Conservation (phyloP, 2,888 invertebrate species). For the Macrophya annulata region DNA sequence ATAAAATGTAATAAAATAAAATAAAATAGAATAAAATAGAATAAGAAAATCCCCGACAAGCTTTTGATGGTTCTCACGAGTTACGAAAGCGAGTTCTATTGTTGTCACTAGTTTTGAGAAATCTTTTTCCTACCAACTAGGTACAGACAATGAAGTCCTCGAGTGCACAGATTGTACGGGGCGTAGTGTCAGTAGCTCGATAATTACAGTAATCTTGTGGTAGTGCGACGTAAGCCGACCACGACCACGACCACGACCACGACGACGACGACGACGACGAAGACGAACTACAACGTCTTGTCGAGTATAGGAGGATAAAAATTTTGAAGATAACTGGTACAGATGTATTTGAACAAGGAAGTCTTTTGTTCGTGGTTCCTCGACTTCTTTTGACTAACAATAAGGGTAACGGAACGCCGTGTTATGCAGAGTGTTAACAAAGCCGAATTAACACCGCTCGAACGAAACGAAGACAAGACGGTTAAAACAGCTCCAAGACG, state of each 20-base stretch:
- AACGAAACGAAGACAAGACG: conserved; percentile 12
- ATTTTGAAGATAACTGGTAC: not conserved
- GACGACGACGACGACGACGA: not conserved
- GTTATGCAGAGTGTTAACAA: conserved; percentile 41
- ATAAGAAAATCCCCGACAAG: not conserved
- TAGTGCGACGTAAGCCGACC: not conserved
- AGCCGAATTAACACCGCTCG: conserved; percentile 38
- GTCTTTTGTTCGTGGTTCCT: conserved; percentile 20
- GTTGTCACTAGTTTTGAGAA: conserved; percentile 11
- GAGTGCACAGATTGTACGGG: not conserved
- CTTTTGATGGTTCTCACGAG: conserved; percentile 12
- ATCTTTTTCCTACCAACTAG: not conserved
- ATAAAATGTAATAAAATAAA: conserved; percentile 16
- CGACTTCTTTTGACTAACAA: conserved; percentile 3
- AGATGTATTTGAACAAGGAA: conserved; percentile 37
- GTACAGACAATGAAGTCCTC: not conserved
- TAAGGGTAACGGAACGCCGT: conserved; percentile 30
- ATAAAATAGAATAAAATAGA: conserved; percentile 11
- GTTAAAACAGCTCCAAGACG: not conserved
- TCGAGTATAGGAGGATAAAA: not conserved
- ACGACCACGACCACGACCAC: too few species aligned
- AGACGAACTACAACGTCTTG: not conserved
- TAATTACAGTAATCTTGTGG: not conserved
- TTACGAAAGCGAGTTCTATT: conserved; percentile 41
- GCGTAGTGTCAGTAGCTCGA: not conserved